A percentile compares a stretch with the other conserved stretches of the same genome.
Conservation (phyloP, 2,888 invertebrate genomes). For the Caradrina kadenii region DNA sequence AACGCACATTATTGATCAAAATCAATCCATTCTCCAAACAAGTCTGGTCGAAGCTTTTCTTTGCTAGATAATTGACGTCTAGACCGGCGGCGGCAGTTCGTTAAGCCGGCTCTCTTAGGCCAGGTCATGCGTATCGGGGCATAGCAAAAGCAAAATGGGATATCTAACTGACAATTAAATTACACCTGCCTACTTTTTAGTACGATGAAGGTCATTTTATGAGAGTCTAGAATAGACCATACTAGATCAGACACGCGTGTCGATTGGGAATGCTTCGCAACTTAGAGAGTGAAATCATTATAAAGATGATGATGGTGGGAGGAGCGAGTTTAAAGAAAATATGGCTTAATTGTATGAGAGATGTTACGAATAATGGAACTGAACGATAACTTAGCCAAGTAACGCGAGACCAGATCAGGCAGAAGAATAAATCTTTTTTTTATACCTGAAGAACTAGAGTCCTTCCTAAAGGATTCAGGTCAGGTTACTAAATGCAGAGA, state of each 20-base stretch:
- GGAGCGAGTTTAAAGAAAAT: no score
- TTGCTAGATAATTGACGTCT: slow-evolving; percentile 31
- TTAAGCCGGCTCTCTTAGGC: slow-evolving; percentile 5
- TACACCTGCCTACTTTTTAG: neutral
- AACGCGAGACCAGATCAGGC: neutral
- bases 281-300: neutral
- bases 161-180: slow-evolving; percentile 12
- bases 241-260: neutral
- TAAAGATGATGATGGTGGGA: neutral
- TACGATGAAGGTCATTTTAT: neutral
- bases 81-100: neutral
- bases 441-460: no score
- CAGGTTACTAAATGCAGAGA: no score
- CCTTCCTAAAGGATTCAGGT: no score
- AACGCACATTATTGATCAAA: neutral
- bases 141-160: slow-evolving; percentile 15
- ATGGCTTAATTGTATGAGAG: neutral
- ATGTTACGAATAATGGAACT: neutral
- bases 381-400: neutral
- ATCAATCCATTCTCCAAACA: slow-evolving; percentile 22
- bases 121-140: slow-evolving; percentile 40
- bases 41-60: slow-evolving; percentile 11
- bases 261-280: neutral
- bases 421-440: neutral
- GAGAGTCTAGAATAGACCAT: neutral